Evolutionary conservation across 2,113 vertebrate species (phyloP), one percentile per base, ranked within the genome.

Genomic region (Speoplatyrhinus poulsoni): DNA sequence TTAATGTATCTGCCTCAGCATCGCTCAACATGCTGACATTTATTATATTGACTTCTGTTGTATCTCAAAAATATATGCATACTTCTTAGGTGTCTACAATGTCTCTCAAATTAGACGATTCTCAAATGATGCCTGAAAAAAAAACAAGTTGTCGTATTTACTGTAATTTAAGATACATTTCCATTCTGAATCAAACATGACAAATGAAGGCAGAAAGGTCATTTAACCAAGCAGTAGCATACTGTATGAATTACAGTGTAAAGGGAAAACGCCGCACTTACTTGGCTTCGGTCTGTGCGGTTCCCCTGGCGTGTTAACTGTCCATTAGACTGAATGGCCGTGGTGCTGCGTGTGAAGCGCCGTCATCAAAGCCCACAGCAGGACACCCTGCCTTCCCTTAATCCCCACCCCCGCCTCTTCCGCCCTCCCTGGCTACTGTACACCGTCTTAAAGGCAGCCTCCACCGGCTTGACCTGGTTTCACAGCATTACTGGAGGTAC

Each of bases 391-490:
- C 17, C 49, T 55, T 12, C 3, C 62, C 72, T 66, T 67, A 54
- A 52, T 50, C 76, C 65, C 58, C 55, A 65, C 65, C 48, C 65
- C 63, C 54, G 41, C 64, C 47, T 17, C 41, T 3, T n/a, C 16
- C 41, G 16, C 46, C 46, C n/a, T 32, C 46, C 12, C 19, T 70
- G 47, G 63, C 71, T 84, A 71, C 66, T 66, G 54, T 75, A 69
- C 82, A 60, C 80, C 62, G 73, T 64, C 70, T 65, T 59, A 36
- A 49, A 70, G 36, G 76, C 65, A 56, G 71, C 50, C 57, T 61
- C 68, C 53, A 8, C 48, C n/a, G 74, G 70, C 61, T 64, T 89
- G 85, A 90, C 86, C 85, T 87, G 85, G 70, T 87, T 90, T 84
- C 72, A 65, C 69, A 73, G 70, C 75, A 75, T 72, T 76, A 65